Evolutionary conservation across 2,113 vertebrate genomes (phyloP).

Genomic region (Solea senegalensis): DNA sequence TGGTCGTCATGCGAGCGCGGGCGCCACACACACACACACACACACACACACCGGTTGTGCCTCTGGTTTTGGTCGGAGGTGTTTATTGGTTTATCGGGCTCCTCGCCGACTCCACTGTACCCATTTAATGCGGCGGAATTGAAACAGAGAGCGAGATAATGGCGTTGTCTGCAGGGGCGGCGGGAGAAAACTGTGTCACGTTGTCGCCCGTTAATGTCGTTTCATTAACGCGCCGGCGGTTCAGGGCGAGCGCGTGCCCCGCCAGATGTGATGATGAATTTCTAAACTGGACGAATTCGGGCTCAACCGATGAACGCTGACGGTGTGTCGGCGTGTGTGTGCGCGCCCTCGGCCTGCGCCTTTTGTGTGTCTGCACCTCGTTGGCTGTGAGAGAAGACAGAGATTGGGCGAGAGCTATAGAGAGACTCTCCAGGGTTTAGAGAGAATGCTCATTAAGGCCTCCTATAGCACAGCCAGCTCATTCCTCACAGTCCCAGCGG

Average conservation of each 20-base stretch:
- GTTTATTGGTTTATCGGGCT: slow-evolving; percentile 73
- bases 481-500: slow-evolving; percentile 75
- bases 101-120: slow-evolving; percentile 55
- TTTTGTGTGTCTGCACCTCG: slow-evolving; percentile 45
- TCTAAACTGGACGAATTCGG: slow-evolving; percentile 28
- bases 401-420: slow-evolving; percentile 63
- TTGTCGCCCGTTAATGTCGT: slow-evolving; percentile 38
- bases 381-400: slow-evolving; percentile 59
- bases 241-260: slow-evolving; percentile 28
- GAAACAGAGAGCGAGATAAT: slow-evolving; percentile 56
- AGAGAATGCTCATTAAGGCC: slow-evolving; percentile 79
- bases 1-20: slow-evolving; percentile 57
- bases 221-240: slow-evolving; percentile 50
- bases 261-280: slow-evolving; percentile 46
- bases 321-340: too few relatives aligned
- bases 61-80: slow-evolving; percentile 38
- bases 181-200: slow-evolving; percentile 33
- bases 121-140: slow-evolving; percentile 55
- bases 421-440: slow-evolving; percentile 73
- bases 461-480: slow-evolving; percentile 73
- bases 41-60: neutral
- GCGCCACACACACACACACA: slow-evolving; percentile 14
- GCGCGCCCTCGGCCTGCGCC: neutral
- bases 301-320: neutral
- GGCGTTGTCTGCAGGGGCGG: slow-evolving; percentile 37